Conservation (phyloP, 2,113 vertebrate species). For the Otolemur garnettii region DNA sequence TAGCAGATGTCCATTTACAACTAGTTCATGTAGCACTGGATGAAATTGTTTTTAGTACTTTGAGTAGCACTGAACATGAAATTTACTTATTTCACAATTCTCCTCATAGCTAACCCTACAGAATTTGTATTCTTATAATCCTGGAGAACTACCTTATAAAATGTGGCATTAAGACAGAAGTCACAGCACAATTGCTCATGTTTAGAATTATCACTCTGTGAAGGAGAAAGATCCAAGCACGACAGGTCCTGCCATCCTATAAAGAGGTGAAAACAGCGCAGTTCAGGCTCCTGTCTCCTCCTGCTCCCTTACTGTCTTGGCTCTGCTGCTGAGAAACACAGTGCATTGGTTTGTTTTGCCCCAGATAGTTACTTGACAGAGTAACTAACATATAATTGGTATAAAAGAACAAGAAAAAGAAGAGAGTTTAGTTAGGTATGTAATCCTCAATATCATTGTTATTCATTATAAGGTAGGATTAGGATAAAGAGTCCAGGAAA, state of each 20-base stretch:
- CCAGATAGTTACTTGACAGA: not conserved
- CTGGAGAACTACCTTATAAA: not conserved
- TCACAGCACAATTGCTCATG: not conserved
- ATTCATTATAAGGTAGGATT: not conserved
- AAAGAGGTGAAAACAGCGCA: not conserved
- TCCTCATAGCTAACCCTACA: not conserved
- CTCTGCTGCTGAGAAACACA: not conserved
- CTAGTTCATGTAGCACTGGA: not conserved
- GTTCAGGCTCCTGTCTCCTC: not conserved
- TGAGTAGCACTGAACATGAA: not conserved
- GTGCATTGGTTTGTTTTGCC: not conserved
- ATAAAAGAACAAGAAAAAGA: not conserved
- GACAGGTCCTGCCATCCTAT: not conserved
- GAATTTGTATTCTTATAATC: not conserved
- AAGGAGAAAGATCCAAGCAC: not conserved
- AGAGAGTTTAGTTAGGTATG: not conserved
- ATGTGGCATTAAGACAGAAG: not conserved
- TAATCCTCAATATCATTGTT: not conserved
- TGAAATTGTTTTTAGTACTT: not conserved
- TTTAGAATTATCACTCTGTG: not conserved
- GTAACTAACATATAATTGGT: not conserved
- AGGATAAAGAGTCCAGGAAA: not conserved
- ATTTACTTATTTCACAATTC: not conserved
- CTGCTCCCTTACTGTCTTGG: not conserved
- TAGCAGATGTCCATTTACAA: constrained; percentile 2